Base-by-base conservation (phyloP, 2,888 invertebrate species). In the Exocentrus adspersus region DNA sequence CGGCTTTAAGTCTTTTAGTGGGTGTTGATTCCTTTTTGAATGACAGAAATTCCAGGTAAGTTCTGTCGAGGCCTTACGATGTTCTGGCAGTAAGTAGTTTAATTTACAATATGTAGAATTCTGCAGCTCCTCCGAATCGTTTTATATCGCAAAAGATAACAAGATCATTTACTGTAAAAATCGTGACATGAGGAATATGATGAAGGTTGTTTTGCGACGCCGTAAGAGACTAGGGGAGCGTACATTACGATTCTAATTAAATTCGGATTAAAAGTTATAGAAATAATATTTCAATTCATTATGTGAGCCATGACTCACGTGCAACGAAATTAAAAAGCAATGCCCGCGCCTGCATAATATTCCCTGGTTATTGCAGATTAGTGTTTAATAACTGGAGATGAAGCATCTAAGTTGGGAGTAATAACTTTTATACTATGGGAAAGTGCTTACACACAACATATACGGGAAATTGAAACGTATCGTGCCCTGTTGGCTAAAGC, bases 281-380 rank as follows among this genome's bases (percentile, higher is more conserved):
- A 60, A 60, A 60, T 60, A 48, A 60, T 60, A 53, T 14, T 45
- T 60, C 50, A 42, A 37, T 43, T 45, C 50, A 52, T 21, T 20
- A 14, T 43, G 24, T 19, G 1, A 5, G 9, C 37, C 37, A 24
- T 28, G 16, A 17, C 42, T 43, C 43, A 54, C 43, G 43, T 28
- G 54, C 21, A 54, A 54, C 42, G 43, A 53, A 60, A 53, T 60
- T 45, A 60, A 60, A 60, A 52, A 51, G 70, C 60, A 64, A 60
- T 64, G 57, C 63, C n/a, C 64, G 64, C 66, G 60, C 66, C 16
- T 45, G 41, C 70, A 67, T 67, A n/a, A 68, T 60, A 66, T 69
- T 67, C 71, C 41, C 69, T 63, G 73, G 72, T 77, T 76, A 78
- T 75, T 76, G 75, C 77, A 76, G 77, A 75, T 78, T 78, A 78